Conservation (phyloP, 2,113 vertebrate genomes). For the Butorides virescens region DNA sequence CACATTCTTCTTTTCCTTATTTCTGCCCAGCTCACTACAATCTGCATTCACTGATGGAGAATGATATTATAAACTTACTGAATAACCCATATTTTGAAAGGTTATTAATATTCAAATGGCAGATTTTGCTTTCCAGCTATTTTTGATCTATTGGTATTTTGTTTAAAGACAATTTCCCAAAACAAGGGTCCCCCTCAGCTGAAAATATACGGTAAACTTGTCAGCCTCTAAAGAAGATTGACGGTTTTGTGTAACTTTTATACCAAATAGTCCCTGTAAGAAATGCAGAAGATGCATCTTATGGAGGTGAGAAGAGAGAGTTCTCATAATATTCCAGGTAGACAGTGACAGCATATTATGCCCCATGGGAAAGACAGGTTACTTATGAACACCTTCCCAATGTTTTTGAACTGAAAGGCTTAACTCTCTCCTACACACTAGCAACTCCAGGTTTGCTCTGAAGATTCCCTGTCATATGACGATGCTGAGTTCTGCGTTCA, state of each 20-base stretch:
- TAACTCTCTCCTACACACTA: background rate
- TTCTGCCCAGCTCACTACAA: background rate
- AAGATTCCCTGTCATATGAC: background rate
- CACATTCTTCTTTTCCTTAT: background rate
- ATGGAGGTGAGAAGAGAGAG: background rate
- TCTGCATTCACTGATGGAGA: background rate
- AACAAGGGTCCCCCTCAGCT: background rate
- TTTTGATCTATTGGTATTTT: background rate
- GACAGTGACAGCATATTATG: background rate
- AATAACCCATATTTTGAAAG: background rate
- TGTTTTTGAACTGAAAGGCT: background rate
- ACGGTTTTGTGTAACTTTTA: background rate
- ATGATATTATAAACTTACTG: background rate
- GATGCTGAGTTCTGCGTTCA: background rate
- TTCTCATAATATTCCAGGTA: background rate
- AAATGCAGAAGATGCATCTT: background rate
- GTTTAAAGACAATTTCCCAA: background rate
- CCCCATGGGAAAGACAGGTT: background rate
- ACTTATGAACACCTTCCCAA: background rate
- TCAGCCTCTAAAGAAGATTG: background rate
- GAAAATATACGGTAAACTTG: background rate
- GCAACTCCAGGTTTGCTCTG: background rate
- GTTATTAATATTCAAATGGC: background rate
- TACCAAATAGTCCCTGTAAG: background rate
- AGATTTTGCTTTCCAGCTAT: background rate